Conservation (phyloP, 2,113 vertebrate species). For the Lepus europaeus region DNA sequence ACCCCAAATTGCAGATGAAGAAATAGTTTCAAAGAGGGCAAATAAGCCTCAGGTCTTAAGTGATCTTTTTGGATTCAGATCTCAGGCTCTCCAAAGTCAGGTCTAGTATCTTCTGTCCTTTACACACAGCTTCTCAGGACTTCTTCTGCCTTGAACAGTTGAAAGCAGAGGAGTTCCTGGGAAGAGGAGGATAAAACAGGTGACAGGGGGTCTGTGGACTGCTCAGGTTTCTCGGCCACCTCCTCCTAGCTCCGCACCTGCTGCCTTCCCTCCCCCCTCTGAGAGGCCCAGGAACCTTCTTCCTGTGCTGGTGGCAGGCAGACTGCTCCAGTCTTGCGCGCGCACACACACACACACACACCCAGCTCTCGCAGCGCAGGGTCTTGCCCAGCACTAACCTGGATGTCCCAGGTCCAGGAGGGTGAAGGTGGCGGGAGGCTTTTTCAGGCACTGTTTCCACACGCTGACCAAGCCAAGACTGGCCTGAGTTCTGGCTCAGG, state of each 20-base stretch:
- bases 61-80: neutral
- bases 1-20: conserved; percentile 29
- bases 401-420: neutral
- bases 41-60: neutral
- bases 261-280: neutral
- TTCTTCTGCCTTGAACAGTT: conserved; percentile 26
- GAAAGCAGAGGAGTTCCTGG: conserved; percentile 16
- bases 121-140: conserved; percentile 15
- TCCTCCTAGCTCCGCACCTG: conserved; percentile 20
- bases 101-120: neutral
- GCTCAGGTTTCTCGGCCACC: conserved; percentile 46
- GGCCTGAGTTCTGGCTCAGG: conserved; percentile 25
- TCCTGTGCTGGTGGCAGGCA: neutral
- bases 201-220: conserved; percentile 62
- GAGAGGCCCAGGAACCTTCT: neutral
- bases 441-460: neutral
- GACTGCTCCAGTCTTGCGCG: neutral
- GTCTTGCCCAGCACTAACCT: neutral
- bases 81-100: neutral
- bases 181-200: conserved; percentile 5
- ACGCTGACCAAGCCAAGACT: conserved; percentile 5
- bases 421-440: neutral
- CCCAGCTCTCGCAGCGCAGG: neutral
- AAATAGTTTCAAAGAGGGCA: conserved; percentile 15
- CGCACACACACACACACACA: too few species aligned